phyloP scores from a whole-genome alignment of 2,797 vertebrate genomes.

The Falco rusticolus region DNA sequence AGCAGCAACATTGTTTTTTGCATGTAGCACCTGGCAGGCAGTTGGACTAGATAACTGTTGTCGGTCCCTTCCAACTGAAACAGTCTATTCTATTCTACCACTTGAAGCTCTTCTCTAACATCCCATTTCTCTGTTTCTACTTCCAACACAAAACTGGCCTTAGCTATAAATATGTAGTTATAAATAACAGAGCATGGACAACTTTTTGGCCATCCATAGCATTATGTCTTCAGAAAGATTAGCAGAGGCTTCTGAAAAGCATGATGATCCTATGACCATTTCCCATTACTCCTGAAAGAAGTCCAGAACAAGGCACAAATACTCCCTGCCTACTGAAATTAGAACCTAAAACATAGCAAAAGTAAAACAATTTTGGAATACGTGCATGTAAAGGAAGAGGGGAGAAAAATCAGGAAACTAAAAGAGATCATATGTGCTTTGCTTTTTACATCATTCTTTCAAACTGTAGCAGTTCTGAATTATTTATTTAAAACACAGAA shows the following conservation, averaged over 20 bases:
- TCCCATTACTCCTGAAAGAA: background rate
- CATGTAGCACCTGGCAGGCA: background rate
- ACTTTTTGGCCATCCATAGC: background rate
- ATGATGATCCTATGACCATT: background rate
- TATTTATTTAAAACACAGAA: background rate
- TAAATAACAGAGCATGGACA: background rate
- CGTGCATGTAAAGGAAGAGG: background rate
- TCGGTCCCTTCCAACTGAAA: background rate
- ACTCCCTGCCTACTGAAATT: background rate
- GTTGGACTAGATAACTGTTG: background rate
- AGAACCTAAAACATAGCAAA: background rate
- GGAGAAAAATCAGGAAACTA: background rate
- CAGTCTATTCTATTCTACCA: background rate
- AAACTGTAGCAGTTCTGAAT: background rate
- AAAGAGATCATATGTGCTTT: rapidly evolving
- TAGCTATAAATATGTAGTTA: background rate
- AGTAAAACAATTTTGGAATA: background rate
- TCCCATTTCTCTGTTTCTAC: background rate
- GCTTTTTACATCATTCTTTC: background rate
- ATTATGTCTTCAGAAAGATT: background rate
- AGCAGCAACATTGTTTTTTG: background rate
- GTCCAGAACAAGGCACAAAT: background rate
- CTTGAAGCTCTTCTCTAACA: background rate
- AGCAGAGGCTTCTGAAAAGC: background rate
- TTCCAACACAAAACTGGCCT: background rate